Conservation (phyloP, 35 echinoderm and acorn worm genomes). For the Diadema setosum region DNA sequence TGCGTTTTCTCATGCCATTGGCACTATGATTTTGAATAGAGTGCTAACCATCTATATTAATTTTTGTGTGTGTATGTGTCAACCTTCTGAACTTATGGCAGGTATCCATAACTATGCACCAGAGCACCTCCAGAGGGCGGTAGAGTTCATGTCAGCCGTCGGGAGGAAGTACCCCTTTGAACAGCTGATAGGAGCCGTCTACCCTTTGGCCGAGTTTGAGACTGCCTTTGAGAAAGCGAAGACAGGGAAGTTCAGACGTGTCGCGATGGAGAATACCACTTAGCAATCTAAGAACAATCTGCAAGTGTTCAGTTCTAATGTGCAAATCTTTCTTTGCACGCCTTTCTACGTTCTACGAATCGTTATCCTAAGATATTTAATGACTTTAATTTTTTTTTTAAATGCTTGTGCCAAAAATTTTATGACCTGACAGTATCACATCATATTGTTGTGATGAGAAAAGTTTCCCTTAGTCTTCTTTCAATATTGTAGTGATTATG, state of each 20-base stretch:
- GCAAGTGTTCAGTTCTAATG: too few relatives aligned
- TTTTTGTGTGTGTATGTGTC: not conserved
- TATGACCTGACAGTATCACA: too few relatives aligned
- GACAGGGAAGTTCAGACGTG: conserved; percentile 21
- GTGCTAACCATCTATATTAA: not conserved
- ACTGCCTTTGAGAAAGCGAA: conserved; percentile 51
- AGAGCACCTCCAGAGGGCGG: conserved; percentile 60
- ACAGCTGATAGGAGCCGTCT: conserved; percentile 53
- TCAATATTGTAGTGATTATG: too few relatives aligned
- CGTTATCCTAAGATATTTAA: too few relatives aligned
- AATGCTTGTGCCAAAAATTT: too few relatives aligned
- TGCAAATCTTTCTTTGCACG: too few relatives aligned
- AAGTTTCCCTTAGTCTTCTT: too few relatives aligned
- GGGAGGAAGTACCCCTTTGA: conserved; percentile 80
- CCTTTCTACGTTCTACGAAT: too few relatives aligned
- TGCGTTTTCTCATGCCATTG: not conserved
- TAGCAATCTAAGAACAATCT: too few relatives aligned
- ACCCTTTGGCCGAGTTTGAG: conserved; percentile 52
- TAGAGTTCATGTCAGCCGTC: conserved; percentile 58
- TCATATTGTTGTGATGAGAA: too few relatives aligned
- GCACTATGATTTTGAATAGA: not conserved
- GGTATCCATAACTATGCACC: conserved; percentile 86
- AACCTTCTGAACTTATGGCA: not conserved
- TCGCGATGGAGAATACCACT: conserved; percentile 47
- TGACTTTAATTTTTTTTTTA: too few relatives aligned